Evolutionary conservation across 2,113 vertebrate genomes (phyloP), one percentile per base, ranked within the genome.

Genomic region (Xiphias gladius): DNA sequence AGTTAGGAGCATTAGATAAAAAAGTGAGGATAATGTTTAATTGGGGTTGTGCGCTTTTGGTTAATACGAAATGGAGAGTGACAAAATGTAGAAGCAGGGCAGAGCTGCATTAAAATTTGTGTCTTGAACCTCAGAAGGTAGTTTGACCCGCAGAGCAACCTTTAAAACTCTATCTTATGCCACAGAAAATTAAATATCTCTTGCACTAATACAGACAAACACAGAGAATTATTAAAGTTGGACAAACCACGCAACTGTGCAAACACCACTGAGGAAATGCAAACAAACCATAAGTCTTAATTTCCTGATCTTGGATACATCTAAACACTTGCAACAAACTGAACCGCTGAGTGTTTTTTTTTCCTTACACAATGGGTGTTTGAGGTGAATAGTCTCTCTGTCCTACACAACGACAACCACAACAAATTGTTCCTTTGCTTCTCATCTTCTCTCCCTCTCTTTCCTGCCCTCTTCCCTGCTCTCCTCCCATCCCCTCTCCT

Each of bases 211-310:
- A 48, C 83, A 86, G 85, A 90, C 85, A 91, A 93, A 93, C 90
- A 86, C 4, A 0, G 80, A 30, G 82, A 89, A 89, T 92, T 90
- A 94, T 91, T 91, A 91, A 93, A 90, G 82, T 76, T 57, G 63
- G 87, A 85, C 84, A 63, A 88, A 79, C 84, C 75, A 35, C 58
- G 70, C 88, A 86, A 86, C 91, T 93, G 89, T 84, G 87, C 88
- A 92, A 92, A 93, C 90, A 90, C 19, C 0, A 20, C 17, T 0
- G 73, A 83, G 82, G 86, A 89, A 90, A 91, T 22, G 57, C 87
- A 92, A 93, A 92, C 91, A 91, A 84, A 62, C 52, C 67, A 5
- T 91, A 91, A 92, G 89, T 93, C 91, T 88, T 91, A 64, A 93
- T 93, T 94, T 94, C 93, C 92, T 93, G 90, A 88, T 65, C 77